A percentile compares a stretch with the other conserved stretches of the same genome.
phyloP scores from a whole-genome alignment of 1,140 invertebrate species.

The Drosophila gunungcola region DNA sequence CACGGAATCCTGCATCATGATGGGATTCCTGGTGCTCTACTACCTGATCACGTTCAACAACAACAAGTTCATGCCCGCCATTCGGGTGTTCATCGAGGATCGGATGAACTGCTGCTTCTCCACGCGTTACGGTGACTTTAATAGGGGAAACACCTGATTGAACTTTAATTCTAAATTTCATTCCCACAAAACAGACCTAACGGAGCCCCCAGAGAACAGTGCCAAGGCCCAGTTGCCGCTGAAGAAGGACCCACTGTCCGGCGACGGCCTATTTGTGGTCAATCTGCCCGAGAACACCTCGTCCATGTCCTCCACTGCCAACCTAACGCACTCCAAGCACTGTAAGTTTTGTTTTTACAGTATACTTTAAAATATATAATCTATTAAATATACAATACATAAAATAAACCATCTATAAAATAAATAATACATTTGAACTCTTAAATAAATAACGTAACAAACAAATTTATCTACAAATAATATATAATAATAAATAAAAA shows the following conservation, averaged over 20 bases:
- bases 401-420: no score
- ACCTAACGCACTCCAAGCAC: slow-evolving; percentile 72
- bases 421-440: no score
- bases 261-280: slow-evolving; percentile 78
- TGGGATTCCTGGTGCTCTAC: slow-evolving; percentile 89
- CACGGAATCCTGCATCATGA: slow-evolving; percentile 90
- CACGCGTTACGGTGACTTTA: slow-evolving; percentile 72
- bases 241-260: slow-evolving; percentile 77
- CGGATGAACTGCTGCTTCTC: slow-evolving; percentile 81
- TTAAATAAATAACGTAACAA: no score
- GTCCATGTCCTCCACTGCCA: slow-evolving; percentile 76
- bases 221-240: slow-evolving; percentile 80
- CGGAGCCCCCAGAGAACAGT: slow-evolving; percentile 81
- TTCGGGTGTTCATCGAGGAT: slow-evolving; percentile 81
- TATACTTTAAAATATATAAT: no score
- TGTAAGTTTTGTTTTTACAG: slow-evolving; percentile 55
- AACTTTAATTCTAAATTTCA: neutral
- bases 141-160: neutral
- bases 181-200: slow-evolving; percentile 55
- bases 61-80: slow-evolving; percentile 85
- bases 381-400: no score
- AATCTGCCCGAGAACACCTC: slow-evolving; percentile 80
- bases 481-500: no score
- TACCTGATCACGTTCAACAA: slow-evolving; percentile 87
- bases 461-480: no score